Evolutionary conservation across 2,113 vertebrate genomes (phyloP).

Genomic region (Python bivittatus): DNA sequence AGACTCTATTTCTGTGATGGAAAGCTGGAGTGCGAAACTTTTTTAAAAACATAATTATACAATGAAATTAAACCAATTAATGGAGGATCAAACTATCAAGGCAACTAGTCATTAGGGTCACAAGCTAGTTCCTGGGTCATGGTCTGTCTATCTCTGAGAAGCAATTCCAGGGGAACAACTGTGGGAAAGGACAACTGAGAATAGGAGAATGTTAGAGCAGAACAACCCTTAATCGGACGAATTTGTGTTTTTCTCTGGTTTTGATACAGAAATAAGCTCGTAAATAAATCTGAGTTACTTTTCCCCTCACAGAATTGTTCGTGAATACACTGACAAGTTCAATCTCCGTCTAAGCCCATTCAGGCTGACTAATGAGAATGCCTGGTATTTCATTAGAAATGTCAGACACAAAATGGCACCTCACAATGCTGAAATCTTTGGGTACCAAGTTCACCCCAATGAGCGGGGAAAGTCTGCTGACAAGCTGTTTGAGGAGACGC

Average conservation of each 20-base stretch:
- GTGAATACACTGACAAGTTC: conserved; percentile 4
- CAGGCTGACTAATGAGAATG: neutral
- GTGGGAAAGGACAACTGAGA: neutral
- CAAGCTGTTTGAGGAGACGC: neutral
- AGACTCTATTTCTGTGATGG: neutral
- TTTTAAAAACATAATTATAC: neutral
- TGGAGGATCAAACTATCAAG: neutral
- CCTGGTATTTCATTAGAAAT: conserved; percentile 15
- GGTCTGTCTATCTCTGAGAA: neutral
- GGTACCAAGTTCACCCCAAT: neutral
- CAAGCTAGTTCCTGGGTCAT: neutral
- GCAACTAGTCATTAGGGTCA: neutral
- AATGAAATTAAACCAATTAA: neutral
- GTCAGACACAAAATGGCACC: neutral
- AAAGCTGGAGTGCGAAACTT: neutral
- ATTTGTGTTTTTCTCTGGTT: neutral
- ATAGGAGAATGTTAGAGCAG: neutral
- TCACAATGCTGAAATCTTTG: neutral
- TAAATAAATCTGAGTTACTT: neutral
- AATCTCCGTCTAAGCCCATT: neutral
- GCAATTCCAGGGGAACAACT: neutral
- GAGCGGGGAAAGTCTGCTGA: neutral
- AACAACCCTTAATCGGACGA: neutral
- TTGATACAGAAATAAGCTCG: neutral
- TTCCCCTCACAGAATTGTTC: neutral